Evolutionary conservation across 2,113 vertebrate genomes (phyloP), one percentile per base, ranked within the genome.

Genomic region (Vulpes lagopus): DNA sequence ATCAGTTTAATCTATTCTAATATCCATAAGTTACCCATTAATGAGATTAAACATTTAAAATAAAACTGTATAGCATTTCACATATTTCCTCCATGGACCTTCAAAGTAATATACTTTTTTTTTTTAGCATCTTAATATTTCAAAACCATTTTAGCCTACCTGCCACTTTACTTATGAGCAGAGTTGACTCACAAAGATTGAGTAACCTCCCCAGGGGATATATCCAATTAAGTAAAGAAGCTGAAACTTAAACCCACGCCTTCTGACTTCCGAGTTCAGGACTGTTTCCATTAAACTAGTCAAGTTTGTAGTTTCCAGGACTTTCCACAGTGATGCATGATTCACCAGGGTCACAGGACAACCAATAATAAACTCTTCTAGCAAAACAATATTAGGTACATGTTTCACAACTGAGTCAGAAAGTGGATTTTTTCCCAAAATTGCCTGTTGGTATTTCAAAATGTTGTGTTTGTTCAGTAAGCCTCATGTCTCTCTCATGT

Each of bases 331-430:
- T 23, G 11, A 76, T 69, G 20, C 43, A 27, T 55, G 86, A 97
- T 88, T 94, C 76, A 83, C 69, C 12, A 88, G 8, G 57, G 43
- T 76, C 96, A 74, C 15, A 69, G 76, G 25, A 85, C 30, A 64
- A 59, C 6, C 59, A 27, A 76, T 38, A 71, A 82, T 62, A 89
- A 97, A 89, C 82, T 85, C 30, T 97, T 82, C 65, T 67, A n/a
- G 65, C 55, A 65, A 95, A 87, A 55, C 17, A 69, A 65, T 55
- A 74, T 93, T 16, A 91, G 65, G 65, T 74, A 43, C 43, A 16
- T 62, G 57, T 79, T 91, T 90, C 81, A 76, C 62, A 88, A 32
- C 38, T 84, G 85, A 90, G 60, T 62, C 38, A 82, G 53, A 53
- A 30, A 14, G 53, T 60, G 15, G 43, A 19, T 78, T 88, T 80